Percentiles rank a stretch among this genome's conserved stretches.
These are phyloP conservation scores for Mus caroli DNA, from an alignment of 2,797 vertebrate genomes.

Conservation along the genomic window DNA sequence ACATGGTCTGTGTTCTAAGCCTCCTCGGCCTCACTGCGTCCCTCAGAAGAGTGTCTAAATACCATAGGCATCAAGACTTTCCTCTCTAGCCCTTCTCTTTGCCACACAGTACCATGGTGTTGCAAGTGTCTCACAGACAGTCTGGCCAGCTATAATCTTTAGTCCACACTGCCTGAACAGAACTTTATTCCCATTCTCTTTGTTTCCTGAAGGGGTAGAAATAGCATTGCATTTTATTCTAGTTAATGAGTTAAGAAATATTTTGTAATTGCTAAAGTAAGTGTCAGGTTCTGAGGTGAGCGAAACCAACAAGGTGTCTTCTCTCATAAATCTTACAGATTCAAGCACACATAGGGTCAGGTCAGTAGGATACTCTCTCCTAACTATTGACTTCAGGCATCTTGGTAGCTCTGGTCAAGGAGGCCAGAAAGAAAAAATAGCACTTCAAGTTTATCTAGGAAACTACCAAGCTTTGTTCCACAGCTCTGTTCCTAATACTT, in stretches of 20 bases:
- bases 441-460: not conserved
- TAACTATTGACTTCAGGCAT: not conserved
- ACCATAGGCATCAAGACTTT: not conserved
- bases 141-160: not conserved
- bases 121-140: not conserved
- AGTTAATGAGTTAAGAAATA: not conserved
- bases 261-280: not conserved
- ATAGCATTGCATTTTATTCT: conserved; percentile 29
- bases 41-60: not conserved
- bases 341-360: not conserved
- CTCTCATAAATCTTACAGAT: not conserved
- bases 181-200: not conserved
- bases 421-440: not conserved
- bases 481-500: not conserved
- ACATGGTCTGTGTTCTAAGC: not conserved
- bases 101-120: not conserved
- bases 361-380: not conserved
- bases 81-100: not conserved
- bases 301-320: not conserved
- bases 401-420: not conserved
- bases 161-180: no score
- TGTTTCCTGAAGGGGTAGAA: not conserved
- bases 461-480: not conserved
- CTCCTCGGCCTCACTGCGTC: not conserved
- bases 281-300: not conserved